phyloP scores from a whole-genome alignment of 2,113 vertebrate genomes.

The Pantherophis guttatus region DNA sequence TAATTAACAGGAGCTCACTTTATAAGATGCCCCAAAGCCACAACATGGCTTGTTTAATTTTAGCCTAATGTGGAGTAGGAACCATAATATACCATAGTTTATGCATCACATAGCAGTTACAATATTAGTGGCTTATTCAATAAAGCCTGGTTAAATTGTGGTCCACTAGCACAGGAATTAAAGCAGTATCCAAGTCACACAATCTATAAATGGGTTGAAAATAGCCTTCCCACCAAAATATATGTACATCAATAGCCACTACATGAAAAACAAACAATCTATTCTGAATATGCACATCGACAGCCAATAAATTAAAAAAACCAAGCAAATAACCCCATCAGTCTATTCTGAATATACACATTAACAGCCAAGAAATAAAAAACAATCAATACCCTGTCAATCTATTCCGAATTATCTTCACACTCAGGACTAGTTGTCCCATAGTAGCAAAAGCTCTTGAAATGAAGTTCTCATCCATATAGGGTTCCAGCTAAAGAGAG shows the following conservation, averaged over 20 bases:
- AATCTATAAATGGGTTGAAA: not conserved
- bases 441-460: constrained; percentile 87
- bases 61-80: not conserved
- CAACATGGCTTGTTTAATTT: not conserved
- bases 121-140: not conserved
- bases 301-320: not conserved
- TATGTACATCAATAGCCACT: not conserved
- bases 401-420: constrained; percentile 92
- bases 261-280: not conserved
- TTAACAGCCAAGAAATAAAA: not conserved
- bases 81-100: not conserved
- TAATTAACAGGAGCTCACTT: not conserved
- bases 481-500: constrained; percentile 81
- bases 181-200: not conserved
- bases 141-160: not conserved
- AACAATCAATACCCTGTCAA: constrained; percentile 80
- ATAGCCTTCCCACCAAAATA: not conserved
- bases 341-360: not conserved
- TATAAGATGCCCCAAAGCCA: not conserved
- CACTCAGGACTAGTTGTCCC: constrained; percentile 86
- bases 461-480: constrained; percentile 95
- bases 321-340: not conserved
- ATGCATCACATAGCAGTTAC: not conserved
- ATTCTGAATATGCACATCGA: not conserved
- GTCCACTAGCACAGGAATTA: not conserved